These are phyloP conservation scores for Callaeas wilsoni DNA, from an alignment of 2,113 vertebrate genomes.

Conservation along the genomic window DNA sequence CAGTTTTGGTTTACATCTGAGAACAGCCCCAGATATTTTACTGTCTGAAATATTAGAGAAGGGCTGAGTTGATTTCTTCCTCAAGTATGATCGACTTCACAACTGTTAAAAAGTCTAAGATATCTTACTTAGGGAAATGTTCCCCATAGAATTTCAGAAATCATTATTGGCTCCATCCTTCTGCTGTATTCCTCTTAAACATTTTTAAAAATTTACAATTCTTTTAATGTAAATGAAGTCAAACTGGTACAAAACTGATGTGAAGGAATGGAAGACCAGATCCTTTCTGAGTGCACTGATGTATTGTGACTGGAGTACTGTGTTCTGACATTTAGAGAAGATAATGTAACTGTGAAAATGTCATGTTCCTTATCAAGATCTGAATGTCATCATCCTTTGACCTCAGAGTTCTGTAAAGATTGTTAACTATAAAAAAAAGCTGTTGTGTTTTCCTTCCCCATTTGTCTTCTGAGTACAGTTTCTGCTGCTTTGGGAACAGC, in stretches of 20 bases:
- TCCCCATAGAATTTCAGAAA: neutral
- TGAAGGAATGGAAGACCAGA: neutral
- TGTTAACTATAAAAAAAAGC: neutral
- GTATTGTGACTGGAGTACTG: neutral
- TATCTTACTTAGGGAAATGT: neutral
- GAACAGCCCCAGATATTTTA: neutral
- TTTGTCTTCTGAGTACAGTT: neutral
- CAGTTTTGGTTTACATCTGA: conserved; percentile 6
- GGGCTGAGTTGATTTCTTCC: neutral
- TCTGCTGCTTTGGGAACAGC: neutral
- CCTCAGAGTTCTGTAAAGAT: neutral
- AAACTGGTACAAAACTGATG: neutral
- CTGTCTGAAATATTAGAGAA: neutral
- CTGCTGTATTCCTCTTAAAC: neutral
- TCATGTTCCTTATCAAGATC: conserved; percentile 28
- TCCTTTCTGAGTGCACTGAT: neutral
- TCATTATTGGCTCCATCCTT: neutral
- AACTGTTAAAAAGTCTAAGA: neutral
- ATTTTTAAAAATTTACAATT: neutral
- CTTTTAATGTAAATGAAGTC: neutral
- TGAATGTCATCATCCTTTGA: conserved; percentile 45
- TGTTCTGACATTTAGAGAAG: conserved; percentile 40
- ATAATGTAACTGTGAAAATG: conserved; percentile 57
- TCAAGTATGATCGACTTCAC: neutral
- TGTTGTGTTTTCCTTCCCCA: neutral